phyloP scores from a whole-genome alignment of 2,888 invertebrate genomes.

The Tridacna gigas region DNA sequence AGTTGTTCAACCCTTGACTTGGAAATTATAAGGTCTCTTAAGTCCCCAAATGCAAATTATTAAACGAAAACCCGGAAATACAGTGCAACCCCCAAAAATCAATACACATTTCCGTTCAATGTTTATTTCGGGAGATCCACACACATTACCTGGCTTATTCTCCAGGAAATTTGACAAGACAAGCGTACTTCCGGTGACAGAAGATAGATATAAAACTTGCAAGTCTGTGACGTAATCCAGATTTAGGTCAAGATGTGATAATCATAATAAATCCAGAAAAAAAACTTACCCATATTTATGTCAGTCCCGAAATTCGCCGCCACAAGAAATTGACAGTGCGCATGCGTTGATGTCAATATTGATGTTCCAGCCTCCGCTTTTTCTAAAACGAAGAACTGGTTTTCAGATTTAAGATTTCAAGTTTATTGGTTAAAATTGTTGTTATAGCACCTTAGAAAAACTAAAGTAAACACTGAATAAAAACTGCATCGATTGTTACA shows the following conservation, averaged over 20 bases:
- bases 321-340: conserved; percentile 36
- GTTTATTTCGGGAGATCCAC: neutral
- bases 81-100: conserved; percentile 14
- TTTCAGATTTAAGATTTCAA: too few species aligned
- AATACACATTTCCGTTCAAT: conserved; percentile 19
- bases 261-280: conserved; percentile 21
- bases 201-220: neutral
- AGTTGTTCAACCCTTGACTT: too few species aligned
- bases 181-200: neutral
- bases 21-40: too few species aligned
- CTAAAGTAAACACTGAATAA: too few species aligned
- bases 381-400: neutral
- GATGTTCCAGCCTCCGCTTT: neutral
- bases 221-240: conserved; percentile 15
- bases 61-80: conserved; percentile 34
- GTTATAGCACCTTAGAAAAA: too few species aligned
- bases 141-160: neutral
- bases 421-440: too few species aligned
- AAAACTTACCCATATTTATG: conserved; percentile 57
- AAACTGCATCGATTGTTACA: too few species aligned
- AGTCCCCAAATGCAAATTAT: neutral
- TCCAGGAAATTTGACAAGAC: neutral
- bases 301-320: conserved; percentile 47
- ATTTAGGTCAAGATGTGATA: conserved; percentile 16
- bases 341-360: conserved; percentile 46